Conservation (phyloP, 2,113 vertebrate species). For the Tyrannus savana region DNA sequence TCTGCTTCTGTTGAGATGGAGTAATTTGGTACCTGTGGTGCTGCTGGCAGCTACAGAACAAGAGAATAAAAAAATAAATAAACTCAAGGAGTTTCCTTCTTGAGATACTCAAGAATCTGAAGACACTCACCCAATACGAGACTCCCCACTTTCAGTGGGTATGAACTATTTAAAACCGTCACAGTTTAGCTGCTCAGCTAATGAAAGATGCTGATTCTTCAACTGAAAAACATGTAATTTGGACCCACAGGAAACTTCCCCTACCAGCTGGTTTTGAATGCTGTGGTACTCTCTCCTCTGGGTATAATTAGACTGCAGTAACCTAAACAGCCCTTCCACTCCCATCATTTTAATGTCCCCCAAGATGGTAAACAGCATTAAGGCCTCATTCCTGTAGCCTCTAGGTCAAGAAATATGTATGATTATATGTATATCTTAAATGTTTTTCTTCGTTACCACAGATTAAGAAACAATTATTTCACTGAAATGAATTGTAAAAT, state of each 20-base stretch:
- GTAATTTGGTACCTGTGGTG: not conserved
- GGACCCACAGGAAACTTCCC: constrained; percentile 12
- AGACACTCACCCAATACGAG: not conserved
- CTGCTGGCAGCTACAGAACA: not conserved
- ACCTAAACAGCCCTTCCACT: constrained; percentile 56
- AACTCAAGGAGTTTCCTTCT: not conserved
- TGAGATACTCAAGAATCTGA: not conserved
- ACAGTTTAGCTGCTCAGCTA: not conserved
- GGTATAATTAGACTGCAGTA: constrained; percentile 48
- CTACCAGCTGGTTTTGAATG: constrained; percentile 38
- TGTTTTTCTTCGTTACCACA: constrained; percentile 9
- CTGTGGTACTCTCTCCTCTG: constrained; percentile 44
- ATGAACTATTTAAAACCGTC: not conserved
- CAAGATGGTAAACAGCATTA: constrained; percentile 67
- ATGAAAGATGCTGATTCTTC: not conserved
- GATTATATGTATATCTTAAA: not conserved
- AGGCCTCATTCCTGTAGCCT: constrained; percentile 3
- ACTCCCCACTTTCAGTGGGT: not conserved
- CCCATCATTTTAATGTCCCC: constrained; percentile 56
- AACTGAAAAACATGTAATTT: constrained; percentile 3
- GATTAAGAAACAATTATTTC: not conserved
- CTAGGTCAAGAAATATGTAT: constrained; percentile 4
- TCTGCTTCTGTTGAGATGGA: not conserved
- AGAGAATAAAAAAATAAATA: not conserved
- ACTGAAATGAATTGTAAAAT: not conserved